Percentiles rank a stretch among this genome's conserved stretches.
Conservation (phyloP, 1,140 invertebrate species). For the Gryllus bimaculatus region DNA sequence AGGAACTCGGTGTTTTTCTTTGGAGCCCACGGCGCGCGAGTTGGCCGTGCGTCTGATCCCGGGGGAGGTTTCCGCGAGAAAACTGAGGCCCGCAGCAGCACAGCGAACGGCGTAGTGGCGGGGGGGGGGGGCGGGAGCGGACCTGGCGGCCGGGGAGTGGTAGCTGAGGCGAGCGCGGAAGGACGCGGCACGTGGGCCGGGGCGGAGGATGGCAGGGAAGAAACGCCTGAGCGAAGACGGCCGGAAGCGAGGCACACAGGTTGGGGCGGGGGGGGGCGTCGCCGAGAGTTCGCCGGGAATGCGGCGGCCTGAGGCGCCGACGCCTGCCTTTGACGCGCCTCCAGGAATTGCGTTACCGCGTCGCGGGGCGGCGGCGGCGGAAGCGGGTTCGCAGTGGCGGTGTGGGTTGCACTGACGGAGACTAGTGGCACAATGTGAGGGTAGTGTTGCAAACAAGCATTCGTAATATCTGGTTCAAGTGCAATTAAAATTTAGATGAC, state of each 20-base stretch:
- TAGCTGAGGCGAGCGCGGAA: no score
- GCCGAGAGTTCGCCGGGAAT: background rate
- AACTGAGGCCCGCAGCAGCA: background rate
- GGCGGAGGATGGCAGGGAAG: no score
- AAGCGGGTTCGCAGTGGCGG: no score
- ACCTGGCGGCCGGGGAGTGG: no score
- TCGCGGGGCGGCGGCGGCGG: background rate
- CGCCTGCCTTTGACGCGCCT: background rate
- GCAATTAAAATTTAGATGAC: no score
- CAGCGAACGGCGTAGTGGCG: no score
- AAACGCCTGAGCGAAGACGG: no score
- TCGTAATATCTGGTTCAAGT: no score
- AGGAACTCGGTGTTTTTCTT: background rate
- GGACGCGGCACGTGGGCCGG: no score
- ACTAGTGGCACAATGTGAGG: background rate
- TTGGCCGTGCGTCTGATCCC: background rate
- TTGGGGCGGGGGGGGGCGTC: background rate
- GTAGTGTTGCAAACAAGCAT: background rate
- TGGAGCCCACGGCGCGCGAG: background rate
- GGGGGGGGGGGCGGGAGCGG: no score
- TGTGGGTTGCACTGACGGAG: no score
- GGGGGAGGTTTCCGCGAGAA: background rate
- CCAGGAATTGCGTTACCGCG: background rate
- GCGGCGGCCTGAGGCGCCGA: background rate
- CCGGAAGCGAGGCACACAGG: no score